Evolutionary conservation across 2,113 vertebrate species (phyloP), one percentile per base, ranked within the genome.

Genomic region (Catharus minimus): DNA sequence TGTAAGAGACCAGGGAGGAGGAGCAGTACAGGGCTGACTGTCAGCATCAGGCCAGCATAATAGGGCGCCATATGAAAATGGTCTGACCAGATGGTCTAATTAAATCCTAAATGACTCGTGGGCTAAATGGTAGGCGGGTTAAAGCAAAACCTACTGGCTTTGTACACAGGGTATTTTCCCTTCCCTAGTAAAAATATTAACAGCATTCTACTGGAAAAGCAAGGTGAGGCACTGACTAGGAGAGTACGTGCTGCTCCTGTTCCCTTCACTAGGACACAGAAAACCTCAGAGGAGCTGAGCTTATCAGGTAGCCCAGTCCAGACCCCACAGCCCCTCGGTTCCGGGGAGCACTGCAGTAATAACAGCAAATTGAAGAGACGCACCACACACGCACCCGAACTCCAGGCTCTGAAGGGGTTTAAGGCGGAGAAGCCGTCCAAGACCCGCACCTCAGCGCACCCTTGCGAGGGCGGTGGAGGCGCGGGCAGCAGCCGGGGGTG

Each of bases 21-120:
- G 52, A 33, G 13, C 22, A 13, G 6, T 41, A 62, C 2, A 19
- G 26, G 26, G 32, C 20, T 12, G 3, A 41, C 61, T 79, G 61
- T 46, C 16, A 46, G n/a, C 61, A 20, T 79, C n/a, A 75, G 39
- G 60, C 23, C 65, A 46, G 30, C 17, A 6, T 27, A 49, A 78
- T 8, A 32, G 0, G 0, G 46, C 8, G 2, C 52, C 0, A 0
- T 30, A 5, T 28, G 28, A 66, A 53, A 47, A 30, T 11, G 38
- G 19, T 12, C 24, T 38, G 83, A 18, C 74, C 69, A 55, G 69
- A 61, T 32, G 55, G 60, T 50, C 58, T 58, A 38, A 56, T 72
- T 56, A 92, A 64, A 83, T 43, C 67, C 78, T 46, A 41, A 74
- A 58, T 32, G 28, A 30, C 55, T 80, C 2, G 2, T 14, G 24